phyloP scores from a whole-genome alignment of 2,888 invertebrate genomes.

The Ectemnius continuus region DNA sequence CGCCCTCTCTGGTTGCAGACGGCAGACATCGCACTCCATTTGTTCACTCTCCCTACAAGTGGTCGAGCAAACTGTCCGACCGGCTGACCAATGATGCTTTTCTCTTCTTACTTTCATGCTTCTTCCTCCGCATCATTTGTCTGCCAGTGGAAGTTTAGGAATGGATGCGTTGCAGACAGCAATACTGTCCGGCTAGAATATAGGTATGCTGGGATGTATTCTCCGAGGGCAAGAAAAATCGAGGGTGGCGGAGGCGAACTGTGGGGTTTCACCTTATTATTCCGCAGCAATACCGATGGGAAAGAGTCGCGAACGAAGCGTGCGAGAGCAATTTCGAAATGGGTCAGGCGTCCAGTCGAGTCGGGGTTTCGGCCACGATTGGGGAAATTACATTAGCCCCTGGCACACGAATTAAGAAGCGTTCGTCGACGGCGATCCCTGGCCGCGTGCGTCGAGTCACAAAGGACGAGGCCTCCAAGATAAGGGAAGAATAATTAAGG shows the following conservation, averaged over 20 bases:
- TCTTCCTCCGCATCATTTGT: not conserved
- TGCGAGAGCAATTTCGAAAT: constrained; percentile 59
- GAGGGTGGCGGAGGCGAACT: not conserved
- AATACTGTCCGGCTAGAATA: constrained; percentile 1
- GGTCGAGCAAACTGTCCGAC: constrained; percentile 23
- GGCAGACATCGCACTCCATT: constrained; percentile 45
- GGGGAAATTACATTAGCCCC: constrained; percentile 56
- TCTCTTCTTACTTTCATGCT: not conserved
- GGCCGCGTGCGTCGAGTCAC: constrained; percentile 32
- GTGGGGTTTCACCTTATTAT: constrained; percentile 47
- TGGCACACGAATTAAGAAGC: constrained; percentile 43
- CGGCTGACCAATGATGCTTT: constrained; percentile 21
- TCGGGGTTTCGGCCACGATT: not conserved
- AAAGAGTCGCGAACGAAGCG: constrained; percentile 36
- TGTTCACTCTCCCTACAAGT: constrained; percentile 37
- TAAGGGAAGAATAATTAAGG: constrained; percentile 22
- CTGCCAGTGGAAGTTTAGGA: not conserved
- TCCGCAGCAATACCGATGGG: constrained; percentile 10
- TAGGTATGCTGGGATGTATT: not conserved
- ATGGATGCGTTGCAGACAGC: constrained; percentile 10
- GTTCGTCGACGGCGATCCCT: too few species aligned
- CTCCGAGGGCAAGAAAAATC: not conserved
- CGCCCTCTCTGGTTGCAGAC: constrained; percentile 22
- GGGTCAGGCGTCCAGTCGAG: constrained; percentile 36
- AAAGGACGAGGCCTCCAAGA: constrained; percentile 14